A percentile compares a stretch with the other conserved stretches of the same genome.
phyloP scores from a whole-genome alignment of 2,113 vertebrate species.

The Oenanthe oenanthe region DNA sequence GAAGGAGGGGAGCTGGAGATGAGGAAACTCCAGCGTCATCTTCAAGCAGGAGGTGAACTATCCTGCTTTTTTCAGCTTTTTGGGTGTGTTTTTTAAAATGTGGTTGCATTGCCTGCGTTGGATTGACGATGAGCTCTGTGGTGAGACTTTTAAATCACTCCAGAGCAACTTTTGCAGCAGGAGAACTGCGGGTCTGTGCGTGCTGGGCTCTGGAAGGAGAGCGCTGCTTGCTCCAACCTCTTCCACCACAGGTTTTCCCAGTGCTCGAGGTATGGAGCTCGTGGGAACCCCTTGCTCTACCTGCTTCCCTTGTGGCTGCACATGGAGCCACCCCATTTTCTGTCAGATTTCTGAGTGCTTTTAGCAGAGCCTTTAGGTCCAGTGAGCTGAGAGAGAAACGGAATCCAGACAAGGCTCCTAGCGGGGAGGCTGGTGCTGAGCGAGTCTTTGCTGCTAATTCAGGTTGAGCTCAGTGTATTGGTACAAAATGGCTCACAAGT shows the following conservation, averaged over 20 bases:
- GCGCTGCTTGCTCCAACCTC: not conserved
- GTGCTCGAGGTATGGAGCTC: not conserved
- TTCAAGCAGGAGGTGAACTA: not conserved
- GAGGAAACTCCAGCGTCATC: not conserved
- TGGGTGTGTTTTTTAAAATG: not conserved
- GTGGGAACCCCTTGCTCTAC: not conserved
- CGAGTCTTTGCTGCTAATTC: not conserved
- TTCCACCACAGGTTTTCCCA: not conserved
- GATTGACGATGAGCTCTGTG: not conserved
- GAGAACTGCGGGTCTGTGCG: not conserved
- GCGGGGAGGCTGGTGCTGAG: not conserved
- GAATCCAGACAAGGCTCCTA: not conserved
- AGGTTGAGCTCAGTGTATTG: not conserved
- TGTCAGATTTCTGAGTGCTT: not conserved
- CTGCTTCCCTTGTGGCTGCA: not conserved
- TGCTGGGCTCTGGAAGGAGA: not conserved
- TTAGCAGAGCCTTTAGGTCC: not conserved
- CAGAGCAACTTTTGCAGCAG: not conserved
- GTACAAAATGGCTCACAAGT: conserved; percentile 32
- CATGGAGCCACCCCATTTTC: accelerated
- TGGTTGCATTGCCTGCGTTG: not conserved
- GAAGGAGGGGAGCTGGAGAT: not conserved
- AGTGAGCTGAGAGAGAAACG: not conserved
- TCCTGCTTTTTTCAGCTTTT: not conserved
- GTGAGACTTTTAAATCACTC: not conserved